Evolutionary conservation across 2,888 invertebrate genomes (phyloP).

Genomic region (Yponomeuta plumbellus): DNA sequence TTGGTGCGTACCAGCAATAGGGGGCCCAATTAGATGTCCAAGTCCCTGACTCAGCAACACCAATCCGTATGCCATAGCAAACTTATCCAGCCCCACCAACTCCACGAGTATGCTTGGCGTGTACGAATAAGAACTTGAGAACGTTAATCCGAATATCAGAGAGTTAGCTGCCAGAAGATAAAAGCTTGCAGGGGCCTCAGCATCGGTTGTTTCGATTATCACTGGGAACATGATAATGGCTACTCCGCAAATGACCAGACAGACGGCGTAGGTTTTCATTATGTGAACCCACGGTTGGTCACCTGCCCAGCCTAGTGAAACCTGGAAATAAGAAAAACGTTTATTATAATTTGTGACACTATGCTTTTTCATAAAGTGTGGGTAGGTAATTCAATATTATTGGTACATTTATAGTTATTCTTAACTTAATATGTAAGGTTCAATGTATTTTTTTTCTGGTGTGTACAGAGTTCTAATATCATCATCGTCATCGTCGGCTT

Average conservation of each 20-base stretch:
- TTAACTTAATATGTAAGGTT: too few species aligned
- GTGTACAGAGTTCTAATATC: too few species aligned
- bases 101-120: conserved; percentile 94
- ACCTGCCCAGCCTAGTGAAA: conserved; percentile 91
- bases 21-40: conserved; percentile 94
- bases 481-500: too few species aligned
- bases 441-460: too few species aligned
- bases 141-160: conserved; percentile 89
- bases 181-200: conserved; percentile 59
- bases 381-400: too few species aligned
- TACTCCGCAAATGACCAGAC: conserved; percentile 81
- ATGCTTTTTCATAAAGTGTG: neutral
- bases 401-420: too few species aligned
- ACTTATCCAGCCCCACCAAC: conserved; percentile 91
- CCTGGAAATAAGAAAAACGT: conserved; percentile 55
- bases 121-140: conserved; percentile 94
- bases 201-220: conserved; percentile 55
- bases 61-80: conserved; percentile 95
- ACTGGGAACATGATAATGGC: conserved; percentile 79
- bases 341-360: neutral
- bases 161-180: conserved; percentile 70
- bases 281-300: conserved; percentile 92
- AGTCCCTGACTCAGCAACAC: conserved; percentile 93
- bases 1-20: conserved; percentile 84
- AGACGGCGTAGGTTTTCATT: conserved; percentile 87